Evolutionary conservation across 2,888 invertebrate genomes (phyloP).

Genomic region (Plemyria rubiginata): DNA sequence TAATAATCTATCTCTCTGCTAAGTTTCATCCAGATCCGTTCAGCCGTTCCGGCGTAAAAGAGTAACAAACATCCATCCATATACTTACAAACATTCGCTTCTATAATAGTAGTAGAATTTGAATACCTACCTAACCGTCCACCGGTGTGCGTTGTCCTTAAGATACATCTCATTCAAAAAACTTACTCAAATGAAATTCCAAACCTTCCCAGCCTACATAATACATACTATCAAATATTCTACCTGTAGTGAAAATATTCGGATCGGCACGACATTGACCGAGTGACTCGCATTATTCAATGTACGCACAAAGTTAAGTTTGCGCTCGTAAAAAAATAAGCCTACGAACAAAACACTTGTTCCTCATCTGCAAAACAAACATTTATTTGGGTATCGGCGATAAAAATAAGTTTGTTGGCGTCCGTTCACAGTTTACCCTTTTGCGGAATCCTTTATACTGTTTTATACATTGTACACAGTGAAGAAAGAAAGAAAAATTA

Average conservation of each 20-base stretch:
- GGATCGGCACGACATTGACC: constrained; percentile 50
- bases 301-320: constrained; percentile 50
- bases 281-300: constrained; percentile 51
- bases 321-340: constrained; percentile 36
- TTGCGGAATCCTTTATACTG: constrained; percentile 46
- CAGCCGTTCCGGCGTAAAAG: too few species aligned
- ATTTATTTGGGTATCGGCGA: constrained; percentile 36
- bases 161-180: constrained; percentile 1
- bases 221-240: constrained; percentile 42
- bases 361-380: constrained; percentile 34
- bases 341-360: constrained; percentile 32
- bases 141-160: too few species aligned
- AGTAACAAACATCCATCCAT: too few species aligned
- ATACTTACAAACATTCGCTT: too few species aligned
- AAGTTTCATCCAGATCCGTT: too few species aligned
- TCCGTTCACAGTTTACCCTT: constrained; percentile 45
- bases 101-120: too few species aligned
- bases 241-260: constrained; percentile 48
- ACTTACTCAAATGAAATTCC: constrained; percentile 29
- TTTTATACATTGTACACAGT: constrained; percentile 39
- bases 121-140: constrained; percentile 21
- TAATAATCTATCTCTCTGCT: too few species aligned
- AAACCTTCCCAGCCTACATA: constrained; percentile 16
- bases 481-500: too few species aligned
- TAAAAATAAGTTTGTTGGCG: constrained; percentile 46